Percentiles rank a stretch among this genome's conserved stretches.
These are phyloP conservation scores for Terrapene triunguis DNA, from an alignment of 2,113 vertebrate genomes.

Conservation along the genomic window DNA sequence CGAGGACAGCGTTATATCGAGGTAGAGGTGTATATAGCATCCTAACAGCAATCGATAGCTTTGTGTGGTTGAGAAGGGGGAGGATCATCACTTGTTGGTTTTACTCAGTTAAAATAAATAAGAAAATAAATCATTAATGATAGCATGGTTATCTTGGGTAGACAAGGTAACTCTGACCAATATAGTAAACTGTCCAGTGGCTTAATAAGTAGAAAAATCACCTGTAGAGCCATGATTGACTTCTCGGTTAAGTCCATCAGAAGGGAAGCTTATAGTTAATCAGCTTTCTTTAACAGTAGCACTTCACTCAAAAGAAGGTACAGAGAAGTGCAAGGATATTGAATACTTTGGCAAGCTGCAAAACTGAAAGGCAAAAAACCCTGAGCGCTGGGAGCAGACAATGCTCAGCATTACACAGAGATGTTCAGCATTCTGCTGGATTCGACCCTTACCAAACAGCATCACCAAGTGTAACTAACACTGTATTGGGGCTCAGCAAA, in stretches of 20 bases:
- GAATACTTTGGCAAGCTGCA: background rate
- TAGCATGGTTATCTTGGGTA: background rate
- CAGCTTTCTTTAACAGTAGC: slow-evolving; percentile 46
- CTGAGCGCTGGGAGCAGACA: background rate
- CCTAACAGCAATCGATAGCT: background rate
- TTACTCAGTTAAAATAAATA: slow-evolving; percentile 35
- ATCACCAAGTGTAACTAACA: background rate
- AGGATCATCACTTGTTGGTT: background rate
- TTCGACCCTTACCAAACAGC: background rate
- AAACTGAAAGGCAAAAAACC: background rate
- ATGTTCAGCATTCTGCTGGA: background rate
- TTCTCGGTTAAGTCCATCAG: slow-evolving; percentile 45
- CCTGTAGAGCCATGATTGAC: slow-evolving; percentile 6
- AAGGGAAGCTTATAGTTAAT: slow-evolving; percentile 49
- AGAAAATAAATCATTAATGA: slow-evolving; percentile 41
- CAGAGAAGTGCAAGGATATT: background rate
- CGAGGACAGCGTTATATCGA: no score
- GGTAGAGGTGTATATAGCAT: background rate
- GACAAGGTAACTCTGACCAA: background rate
- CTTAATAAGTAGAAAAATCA: slow-evolving; percentile 4
- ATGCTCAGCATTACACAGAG: background rate
- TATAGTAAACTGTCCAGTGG: slow-evolving; percentile 22
- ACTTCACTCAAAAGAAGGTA: slow-evolving; percentile 25
- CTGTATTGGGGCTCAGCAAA: background rate
- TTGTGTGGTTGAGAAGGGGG: background rate